Percentiles rank a stretch among this genome's conserved stretches.
Conservation (phyloP, 2,888 invertebrate species). For the Onthophagus sagittarius region DNA sequence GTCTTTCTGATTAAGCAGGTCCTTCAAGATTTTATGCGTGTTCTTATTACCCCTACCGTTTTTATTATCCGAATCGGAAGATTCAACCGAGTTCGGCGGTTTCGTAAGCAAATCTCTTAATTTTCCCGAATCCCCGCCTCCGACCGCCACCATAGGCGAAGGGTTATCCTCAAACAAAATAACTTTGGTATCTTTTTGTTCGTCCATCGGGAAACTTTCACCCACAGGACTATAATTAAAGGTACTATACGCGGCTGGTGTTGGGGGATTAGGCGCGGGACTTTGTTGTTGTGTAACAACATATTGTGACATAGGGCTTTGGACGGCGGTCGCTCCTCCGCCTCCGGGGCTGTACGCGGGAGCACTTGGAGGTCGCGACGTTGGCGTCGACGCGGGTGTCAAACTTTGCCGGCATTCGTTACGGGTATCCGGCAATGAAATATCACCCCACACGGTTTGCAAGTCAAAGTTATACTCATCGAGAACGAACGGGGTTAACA, state of each 20-base stretch:
- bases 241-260: slow-evolving; percentile 46
- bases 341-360: slow-evolving; percentile 47
- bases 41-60: slow-evolving; percentile 33
- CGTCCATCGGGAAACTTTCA: slow-evolving; percentile 50
- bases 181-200: slow-evolving; percentile 51
- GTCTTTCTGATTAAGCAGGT: slow-evolving; percentile 64
- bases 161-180: slow-evolving; percentile 45
- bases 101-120: slow-evolving; percentile 59
- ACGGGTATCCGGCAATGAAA: slow-evolving; percentile 45
- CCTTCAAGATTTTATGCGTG: slow-evolving; percentile 56
- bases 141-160: slow-evolving; percentile 35
- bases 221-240: slow-evolving; percentile 64
- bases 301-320: slow-evolving; percentile 44
- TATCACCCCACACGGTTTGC: slow-evolving; percentile 60
- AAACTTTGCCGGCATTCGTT: slow-evolving; percentile 64
- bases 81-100: slow-evolving; percentile 44
- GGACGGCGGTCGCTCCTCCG: slow-evolving; percentile 31
- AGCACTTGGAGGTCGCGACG: slow-evolving; percentile 56
- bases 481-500: slow-evolving; percentile 39
- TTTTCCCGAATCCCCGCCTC: slow-evolving; percentile 50
- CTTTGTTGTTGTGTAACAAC: slow-evolving; percentile 53
- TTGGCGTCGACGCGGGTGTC: slow-evolving; percentile 60
- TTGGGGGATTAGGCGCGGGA: slow-evolving; percentile 47
- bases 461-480: slow-evolving; percentile 50
- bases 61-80: slow-evolving; percentile 43